Conservation (phyloP, 1,140 invertebrate species). For the Zaprionus taronus region DNA sequence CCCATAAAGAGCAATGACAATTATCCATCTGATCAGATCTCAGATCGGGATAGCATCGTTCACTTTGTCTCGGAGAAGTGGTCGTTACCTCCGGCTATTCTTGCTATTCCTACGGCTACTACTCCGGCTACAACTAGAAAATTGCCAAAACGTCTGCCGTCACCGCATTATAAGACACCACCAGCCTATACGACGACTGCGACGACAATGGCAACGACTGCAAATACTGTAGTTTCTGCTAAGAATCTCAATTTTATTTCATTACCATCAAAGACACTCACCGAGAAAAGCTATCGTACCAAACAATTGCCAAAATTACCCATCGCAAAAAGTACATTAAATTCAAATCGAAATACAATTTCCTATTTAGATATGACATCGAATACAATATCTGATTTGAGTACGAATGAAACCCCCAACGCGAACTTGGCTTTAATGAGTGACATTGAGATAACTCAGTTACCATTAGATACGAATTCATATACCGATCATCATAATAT, state of each 20-base stretch:
- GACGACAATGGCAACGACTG: neutral
- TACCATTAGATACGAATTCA: neutral
- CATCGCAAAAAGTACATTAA: slow-evolving; percentile 19
- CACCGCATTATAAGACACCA: slow-evolving; percentile 50
- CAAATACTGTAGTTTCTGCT: slow-evolving; percentile 1
- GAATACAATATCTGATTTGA: neutral
- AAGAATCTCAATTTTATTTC: slow-evolving; percentile 15
- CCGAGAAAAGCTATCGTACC: slow-evolving; percentile 46
- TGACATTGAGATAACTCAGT: neutral
- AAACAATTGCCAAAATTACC: slow-evolving; percentile 74
- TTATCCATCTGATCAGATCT: slow-evolving; percentile 11
- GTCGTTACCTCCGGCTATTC: slow-evolving; percentile 3
- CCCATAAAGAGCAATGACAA: slow-evolving; percentile 42
- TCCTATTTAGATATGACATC: neutral
- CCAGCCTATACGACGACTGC: slow-evolving; percentile 5
- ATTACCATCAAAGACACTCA: slow-evolving; percentile 14
- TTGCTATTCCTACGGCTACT: no score
- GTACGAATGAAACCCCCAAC: neutral
- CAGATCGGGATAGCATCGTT: neutral
- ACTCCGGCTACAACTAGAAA: slow-evolving; percentile 65
- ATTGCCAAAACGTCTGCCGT: slow-evolving; percentile 78
- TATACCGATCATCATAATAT: neutral
- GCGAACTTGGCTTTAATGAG: neutral
- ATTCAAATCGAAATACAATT: slow-evolving; percentile 22
- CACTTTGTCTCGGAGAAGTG: slow-evolving; percentile 16